Evolutionary conservation across 2,888 invertebrate genomes (phyloP), one percentile per base, ranked within the genome.

Genomic region (Disparrhopalites patrizii): DNA sequence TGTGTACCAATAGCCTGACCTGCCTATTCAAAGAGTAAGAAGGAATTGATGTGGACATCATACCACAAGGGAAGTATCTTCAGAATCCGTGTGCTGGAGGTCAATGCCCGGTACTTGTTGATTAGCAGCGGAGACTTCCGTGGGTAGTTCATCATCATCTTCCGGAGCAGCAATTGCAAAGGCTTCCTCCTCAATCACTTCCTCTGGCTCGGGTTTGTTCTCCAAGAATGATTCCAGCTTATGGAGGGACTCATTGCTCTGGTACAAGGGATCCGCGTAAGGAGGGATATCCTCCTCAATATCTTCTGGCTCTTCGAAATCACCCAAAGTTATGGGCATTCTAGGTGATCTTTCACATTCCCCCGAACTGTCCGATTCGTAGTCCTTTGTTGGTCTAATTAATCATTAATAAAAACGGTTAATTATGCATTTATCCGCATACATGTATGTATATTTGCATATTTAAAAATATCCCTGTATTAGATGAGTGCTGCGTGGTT

Each of bases 251-350:
- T 50, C 50, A 15, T 61, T 31, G 15, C 47, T 43, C 2, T 18
- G n/a, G n/a, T 27, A 18, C 20, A 61, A 51, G 1, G 60, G 30
- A 28, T 61, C 60, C 8, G 28, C 28, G 1, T 18, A 13, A 3
- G 50, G 31, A n/a, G n/a, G n/a, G n/a, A n/a, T n/a, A n/a, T n/a
- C n/a, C 8, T 30, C 30, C 8, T 28, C 23, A 5, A 43, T n/a
- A 2, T 15, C 7, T 7, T 30, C 54, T 8, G 25, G 33, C 8
- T 55, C 55, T 2, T 55, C 36, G 28, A 18, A 56, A 55, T 55
- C 63, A 8, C 43, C 63, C 4, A 63, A 43, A 8, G 63, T 54
- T 10, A 28, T 18, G 28, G 63, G 63, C 63, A 63, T 63, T 20
- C 63, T 27, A 1, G 63, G 63, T 1, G 63, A 56, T 28, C 28